phyloP scores from a whole-genome alignment of 2,888 invertebrate genomes.

The Eristalinus aeneus region DNA sequence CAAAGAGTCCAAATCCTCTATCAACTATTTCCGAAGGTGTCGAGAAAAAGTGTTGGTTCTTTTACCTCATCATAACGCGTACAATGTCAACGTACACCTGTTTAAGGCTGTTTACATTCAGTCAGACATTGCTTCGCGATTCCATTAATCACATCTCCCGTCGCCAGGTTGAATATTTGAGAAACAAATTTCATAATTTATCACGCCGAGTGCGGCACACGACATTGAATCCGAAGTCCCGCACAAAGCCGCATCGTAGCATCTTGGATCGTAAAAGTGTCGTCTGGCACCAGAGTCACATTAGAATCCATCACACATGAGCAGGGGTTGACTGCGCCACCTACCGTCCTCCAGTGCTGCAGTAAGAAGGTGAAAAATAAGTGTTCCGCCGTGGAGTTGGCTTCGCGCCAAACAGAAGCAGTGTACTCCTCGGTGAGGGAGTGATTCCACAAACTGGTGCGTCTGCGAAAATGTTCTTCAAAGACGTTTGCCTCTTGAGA shows the following conservation, averaged over 20 bases:
- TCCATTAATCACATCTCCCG: slow-evolving; percentile 47
- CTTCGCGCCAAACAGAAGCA: too few relatives aligned
- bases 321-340: slow-evolving; percentile 15
- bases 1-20: too few relatives aligned
- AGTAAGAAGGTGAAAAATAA: slow-evolving; percentile 49
- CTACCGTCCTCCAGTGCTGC: slow-evolving; percentile 42
- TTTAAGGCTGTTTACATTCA: slow-evolving; percentile 23
- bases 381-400: slow-evolving; percentile 41
- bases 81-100: slow-evolving; percentile 41
- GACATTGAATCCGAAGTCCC: slow-evolving; percentile 30
- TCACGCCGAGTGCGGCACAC: slow-evolving; percentile 45
- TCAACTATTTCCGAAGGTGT: too few relatives aligned
- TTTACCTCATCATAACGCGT: too few relatives aligned
- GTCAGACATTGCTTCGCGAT: slow-evolving; percentile 20
- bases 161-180: slow-evolving; percentile 47
- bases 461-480: background rate
- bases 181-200: slow-evolving; percentile 58
- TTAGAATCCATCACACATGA: slow-evolving; percentile 16
- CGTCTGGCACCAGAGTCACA: background rate
- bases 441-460: background rate
- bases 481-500: background rate
- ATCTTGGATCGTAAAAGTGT: slow-evolving; percentile 19
- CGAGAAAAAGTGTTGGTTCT: too few relatives aligned
- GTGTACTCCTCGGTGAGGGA: background rate
- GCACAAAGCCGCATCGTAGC: slow-evolving; percentile 30